These are phyloP conservation scores for Drosophila paracracens DNA, from an alignment of 2,888 invertebrate species.

Conservation along the genomic window DNA sequence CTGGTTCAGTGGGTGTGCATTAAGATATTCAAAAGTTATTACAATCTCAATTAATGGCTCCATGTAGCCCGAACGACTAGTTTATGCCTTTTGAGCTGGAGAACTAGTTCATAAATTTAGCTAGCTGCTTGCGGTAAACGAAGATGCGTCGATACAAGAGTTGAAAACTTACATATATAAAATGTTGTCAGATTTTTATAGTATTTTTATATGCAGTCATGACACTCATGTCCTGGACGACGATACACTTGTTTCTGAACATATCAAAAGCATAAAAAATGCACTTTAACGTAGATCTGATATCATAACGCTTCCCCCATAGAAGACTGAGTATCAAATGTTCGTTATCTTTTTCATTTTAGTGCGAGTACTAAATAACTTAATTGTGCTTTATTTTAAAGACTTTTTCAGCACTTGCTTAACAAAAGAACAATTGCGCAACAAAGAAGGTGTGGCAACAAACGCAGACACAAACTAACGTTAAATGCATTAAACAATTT, in stretches of 20 bases:
- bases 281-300: neutral
- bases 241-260: neutral
- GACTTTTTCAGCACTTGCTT: slow-evolving; percentile 13
- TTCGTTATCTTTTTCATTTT: neutral
- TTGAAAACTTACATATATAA: neutral
- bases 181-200: neutral
- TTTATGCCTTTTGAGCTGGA: slow-evolving; percentile 18
- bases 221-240: neutral
- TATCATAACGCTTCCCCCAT: neutral
- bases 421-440: neutral
- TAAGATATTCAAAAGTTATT: slow-evolving; percentile 55
- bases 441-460: neutral
- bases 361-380: neutral
- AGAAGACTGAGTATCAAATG: neutral
- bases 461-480: neutral
- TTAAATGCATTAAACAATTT: slow-evolving; percentile 1
- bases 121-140: neutral
- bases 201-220: neutral
- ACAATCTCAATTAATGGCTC: slow-evolving; percentile 44
- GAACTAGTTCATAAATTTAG: slow-evolving; percentile 33
- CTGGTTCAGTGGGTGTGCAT: slow-evolving; percentile 58
- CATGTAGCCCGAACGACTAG: slow-evolving; percentile 23
- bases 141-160: neutral
- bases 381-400: neutral
- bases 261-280: neutral